Percentiles rank a stretch among this genome's conserved stretches.
phyloP scores from a whole-genome alignment of 2,797 vertebrate species.

The Lithobates sylvaticus region DNA sequence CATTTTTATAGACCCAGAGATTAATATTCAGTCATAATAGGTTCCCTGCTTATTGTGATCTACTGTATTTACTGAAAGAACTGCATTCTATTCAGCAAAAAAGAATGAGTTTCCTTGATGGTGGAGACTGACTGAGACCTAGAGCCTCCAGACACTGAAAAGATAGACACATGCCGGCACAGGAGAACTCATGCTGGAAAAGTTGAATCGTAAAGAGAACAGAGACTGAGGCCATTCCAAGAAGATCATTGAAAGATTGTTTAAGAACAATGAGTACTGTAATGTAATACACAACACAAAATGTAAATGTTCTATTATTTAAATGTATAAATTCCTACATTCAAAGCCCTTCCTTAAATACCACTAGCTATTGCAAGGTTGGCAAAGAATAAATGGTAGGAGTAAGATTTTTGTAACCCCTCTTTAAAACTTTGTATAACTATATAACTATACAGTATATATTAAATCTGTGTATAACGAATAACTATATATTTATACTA shows the following conservation, averaged over 20 bases:
- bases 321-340: too few species aligned
- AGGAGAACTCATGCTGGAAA: slow-evolving; percentile 42
- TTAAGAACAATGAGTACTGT: neutral
- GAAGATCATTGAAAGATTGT: neutral
- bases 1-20: slow-evolving; percentile 5
- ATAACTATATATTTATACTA: too few species aligned
- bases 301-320: neutral
- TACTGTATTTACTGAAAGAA: neutral
- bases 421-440: too few species aligned
- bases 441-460: too few species aligned
- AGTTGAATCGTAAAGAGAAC: slow-evolving; percentile 24
- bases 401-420: too few species aligned
- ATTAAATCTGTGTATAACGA: too few species aligned
- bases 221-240: slow-evolving; percentile 43
- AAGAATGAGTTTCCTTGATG: neutral
- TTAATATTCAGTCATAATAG: neutral
- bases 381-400: too few species aligned
- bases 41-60: neutral
- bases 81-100: slow-evolving; percentile 3
- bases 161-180: slow-evolving; percentile 40
- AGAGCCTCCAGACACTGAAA: neutral
- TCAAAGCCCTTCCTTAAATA: too few species aligned
- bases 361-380: too few species aligned
- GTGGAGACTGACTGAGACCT: slow-evolving; percentile 4
- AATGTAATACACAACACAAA: neutral